These are phyloP conservation scores for Pygmarrhopalites habei DNA, from an alignment of 1,140 invertebrate species.

Conservation along the genomic window DNA sequence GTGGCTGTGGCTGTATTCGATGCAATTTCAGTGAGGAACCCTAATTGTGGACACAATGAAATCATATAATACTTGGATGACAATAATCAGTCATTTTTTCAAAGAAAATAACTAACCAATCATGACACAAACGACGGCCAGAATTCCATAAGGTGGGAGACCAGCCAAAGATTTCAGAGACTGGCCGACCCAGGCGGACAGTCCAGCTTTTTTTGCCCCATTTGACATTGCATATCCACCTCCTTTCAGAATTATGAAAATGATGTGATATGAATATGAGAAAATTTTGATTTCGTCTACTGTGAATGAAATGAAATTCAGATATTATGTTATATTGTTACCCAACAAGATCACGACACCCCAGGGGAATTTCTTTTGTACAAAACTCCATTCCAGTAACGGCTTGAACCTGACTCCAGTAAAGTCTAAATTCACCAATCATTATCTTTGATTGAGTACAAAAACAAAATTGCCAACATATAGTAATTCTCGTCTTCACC, in stretches of 20 bases:
- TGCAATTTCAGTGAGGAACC: slow-evolving; percentile 31
- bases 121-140: slow-evolving; percentile 15
- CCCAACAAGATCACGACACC: slow-evolving; percentile 40
- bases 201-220: slow-evolving; percentile 66
- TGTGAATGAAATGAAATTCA: too few species aligned
- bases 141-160: slow-evolving; percentile 40
- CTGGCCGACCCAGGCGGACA: slow-evolving; percentile 64
- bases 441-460: not conserved
- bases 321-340: slow-evolving; percentile 4
- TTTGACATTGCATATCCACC: slow-evolving; percentile 83
- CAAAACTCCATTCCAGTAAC: slow-evolving; percentile 37
- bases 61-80: too few species aligned
- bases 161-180: slow-evolving; percentile 45
- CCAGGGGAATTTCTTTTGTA: slow-evolving; percentile 37
- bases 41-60: too few species aligned
- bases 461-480: slow-evolving; percentile 1
- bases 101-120: slow-evolving; percentile 19
- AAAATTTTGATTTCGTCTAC: too few species aligned
- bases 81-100: too few species aligned
- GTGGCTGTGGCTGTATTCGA: slow-evolving; percentile 64
- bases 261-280: not conserved
- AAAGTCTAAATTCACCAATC: slow-evolving; percentile 29
- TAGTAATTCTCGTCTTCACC: too few species aligned
- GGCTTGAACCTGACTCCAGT: slow-evolving; percentile 22
- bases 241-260: slow-evolving; percentile 44